Percentiles rank a stretch among this genome's conserved stretches.
Evolutionary conservation across 1,140 invertebrate species (phyloP).

Genomic region (Varroa destructor): DNA sequence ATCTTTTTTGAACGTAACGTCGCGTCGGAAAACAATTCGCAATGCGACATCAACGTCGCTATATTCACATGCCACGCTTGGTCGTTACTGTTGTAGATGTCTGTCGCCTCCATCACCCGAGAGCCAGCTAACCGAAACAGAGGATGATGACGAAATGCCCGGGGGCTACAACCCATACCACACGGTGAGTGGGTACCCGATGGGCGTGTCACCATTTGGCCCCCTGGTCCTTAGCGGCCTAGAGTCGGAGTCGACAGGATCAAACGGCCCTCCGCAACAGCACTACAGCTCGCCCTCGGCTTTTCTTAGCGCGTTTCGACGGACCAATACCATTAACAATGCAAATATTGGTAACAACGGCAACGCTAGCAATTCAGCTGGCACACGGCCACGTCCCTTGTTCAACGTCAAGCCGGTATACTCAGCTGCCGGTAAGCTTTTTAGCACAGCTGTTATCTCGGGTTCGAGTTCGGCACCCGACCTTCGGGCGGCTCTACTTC

Average conservation of each 20-base stretch:
- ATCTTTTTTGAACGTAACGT: too few relatives aligned
- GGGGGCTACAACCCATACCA: slow-evolving; percentile 12
- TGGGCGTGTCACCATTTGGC: neutral
- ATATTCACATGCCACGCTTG: too few relatives aligned
- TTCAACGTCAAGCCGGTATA: slow-evolving; percentile 8
- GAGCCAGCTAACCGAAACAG: neutral
- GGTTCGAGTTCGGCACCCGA: slow-evolving; percentile 79
- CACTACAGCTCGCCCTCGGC: slow-evolving; percentile 18
- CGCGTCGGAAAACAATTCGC: too few relatives aligned
- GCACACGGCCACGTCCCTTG: neutral
- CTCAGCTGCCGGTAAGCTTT: slow-evolving; percentile 57
- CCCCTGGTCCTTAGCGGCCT: neutral
- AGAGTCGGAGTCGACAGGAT: neutral
- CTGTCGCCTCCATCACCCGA: slow-evolving; percentile 18
- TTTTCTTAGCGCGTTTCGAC: slow-evolving; percentile 22
- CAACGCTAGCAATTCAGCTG: neutral
- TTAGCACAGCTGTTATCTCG: slow-evolving; percentile 84
- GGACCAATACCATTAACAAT: neutral
- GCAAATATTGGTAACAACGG: too few relatives aligned
- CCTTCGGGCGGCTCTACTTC: slow-evolving; percentile 60
- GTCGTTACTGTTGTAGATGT: slow-evolving; percentile 13
- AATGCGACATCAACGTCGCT: too few relatives aligned
- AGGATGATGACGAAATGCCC: neutral
- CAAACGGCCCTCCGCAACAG: neutral
- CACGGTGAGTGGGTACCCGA: slow-evolving; percentile 17